Percentiles rank a stretch among this genome's conserved stretches.
These are phyloP conservation scores for Echiichthys vipera DNA, from an alignment of 2,797 vertebrate genomes.

Conservation along the genomic window DNA sequence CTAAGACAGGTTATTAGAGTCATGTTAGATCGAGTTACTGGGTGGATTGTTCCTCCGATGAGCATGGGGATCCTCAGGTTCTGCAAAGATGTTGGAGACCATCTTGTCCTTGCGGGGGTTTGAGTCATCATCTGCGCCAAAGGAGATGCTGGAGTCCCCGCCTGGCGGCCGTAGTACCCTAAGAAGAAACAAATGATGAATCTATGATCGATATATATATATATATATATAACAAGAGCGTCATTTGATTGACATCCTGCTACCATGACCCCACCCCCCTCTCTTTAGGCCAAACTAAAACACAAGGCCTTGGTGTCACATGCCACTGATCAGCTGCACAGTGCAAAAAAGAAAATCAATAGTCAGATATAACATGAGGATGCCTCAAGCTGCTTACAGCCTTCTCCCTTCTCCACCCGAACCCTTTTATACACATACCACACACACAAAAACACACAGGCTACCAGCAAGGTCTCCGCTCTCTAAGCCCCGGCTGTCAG, in stretches of 20 bases:
- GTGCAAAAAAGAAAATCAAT: conserved; percentile 58
- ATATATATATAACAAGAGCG: no score
- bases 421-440: conserved; percentile 47
- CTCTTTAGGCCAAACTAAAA: conserved; percentile 14
- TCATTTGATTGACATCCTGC: conserved; percentile 7
- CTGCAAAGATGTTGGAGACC: conserved; percentile 94
- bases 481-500: conserved; percentile 73
- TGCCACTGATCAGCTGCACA: conserved; percentile 44
- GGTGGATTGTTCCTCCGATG: conserved; percentile 85
- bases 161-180: conserved; percentile 96
- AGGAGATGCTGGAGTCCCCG: conserved; percentile 93
- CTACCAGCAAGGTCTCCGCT: conserved; percentile 56
- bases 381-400: conserved; percentile 36
- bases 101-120: conserved; percentile 93
- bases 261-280: background rate
- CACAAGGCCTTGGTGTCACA: conserved; percentile 31
- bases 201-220: no score
- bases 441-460: conserved; percentile 27
- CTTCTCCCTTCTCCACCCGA: conserved; percentile 55
- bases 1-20: background rate
- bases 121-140: conserved; percentile 89
- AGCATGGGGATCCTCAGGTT: conserved; percentile 89
- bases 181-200: conserved; percentile 30
- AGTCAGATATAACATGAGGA: conserved; percentile 64
- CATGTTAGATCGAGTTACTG: conserved; percentile 60